Evolutionary conservation across 30 jellyfish, hydroid and myxozoan genomes (phyloP), one percentile per base, ranked within the genome.

Genomic region (Clytia hemisphaerica): DNA sequence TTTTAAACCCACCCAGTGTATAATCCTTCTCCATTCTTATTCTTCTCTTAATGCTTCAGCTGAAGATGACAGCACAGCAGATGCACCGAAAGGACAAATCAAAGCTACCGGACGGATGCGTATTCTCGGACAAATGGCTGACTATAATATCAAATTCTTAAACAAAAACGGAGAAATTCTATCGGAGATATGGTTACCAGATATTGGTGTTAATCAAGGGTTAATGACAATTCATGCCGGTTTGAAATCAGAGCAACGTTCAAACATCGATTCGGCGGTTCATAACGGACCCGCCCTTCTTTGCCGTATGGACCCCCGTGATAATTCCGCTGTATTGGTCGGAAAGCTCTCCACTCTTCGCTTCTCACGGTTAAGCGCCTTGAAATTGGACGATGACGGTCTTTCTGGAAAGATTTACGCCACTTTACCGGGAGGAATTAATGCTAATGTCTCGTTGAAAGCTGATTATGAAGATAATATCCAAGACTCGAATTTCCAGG

Each of bases 21-120:
- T n/a, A n/a, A n/a, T n/a, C n/a, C n/a, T n/a, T n/a, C n/a, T n/a
- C n/a, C n/a, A n/a, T n/a, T n/a, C n/a, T n/a, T n/a, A n/a, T n/a
- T n/a, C n/a, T n/a, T n/a, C n/a, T n/a, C n/a, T n/a, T n/a, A n/a
- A n/a, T n/a, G n/a, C n/a, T n/a, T n/a, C n/a, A n/a, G n/a, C n/a
- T n/a, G n/a, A n/a, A n/a, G n/a, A n/a, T n/a, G n/a, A n/a, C n/a
- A n/a, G n/a, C n/a, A n/a, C n/a, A n/a, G n/a, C n/a, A n/a, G n/a
- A n/a, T n/a, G n/a, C n/a, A n/a, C n/a, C n/a, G n/a, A 65, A 65
- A 65, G 78, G 78, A 19, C 64, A 65, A 12, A 33, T 65, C 25
- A 65, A 65, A 65, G n/a, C 44, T 9, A 65, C 61, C 9, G 78
- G 78, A 3, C 78, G 78, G n/a, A 65, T 65, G 59, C 78, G 25